These are phyloP conservation scores for Melieria omissa DNA, from an alignment of 2,888 invertebrate genomes.

Conservation along the genomic window DNA sequence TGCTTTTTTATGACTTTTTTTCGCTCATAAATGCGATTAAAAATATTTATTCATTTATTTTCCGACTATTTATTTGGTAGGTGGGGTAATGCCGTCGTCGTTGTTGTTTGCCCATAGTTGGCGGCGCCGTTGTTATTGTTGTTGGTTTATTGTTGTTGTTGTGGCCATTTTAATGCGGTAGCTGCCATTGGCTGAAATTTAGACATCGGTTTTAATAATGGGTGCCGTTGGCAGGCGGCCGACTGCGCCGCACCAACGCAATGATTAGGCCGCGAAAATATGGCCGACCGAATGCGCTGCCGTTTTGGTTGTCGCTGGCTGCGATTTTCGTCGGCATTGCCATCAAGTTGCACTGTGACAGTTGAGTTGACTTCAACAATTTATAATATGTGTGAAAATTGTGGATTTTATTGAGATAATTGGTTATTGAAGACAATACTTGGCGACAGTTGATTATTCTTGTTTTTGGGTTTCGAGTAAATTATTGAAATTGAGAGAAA, in stretches of 20 bases:
- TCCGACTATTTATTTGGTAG: slow-evolving; percentile 25
- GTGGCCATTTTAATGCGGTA: slow-evolving; percentile 42
- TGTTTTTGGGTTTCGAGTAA: too few relatives aligned
- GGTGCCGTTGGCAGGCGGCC: not conserved
- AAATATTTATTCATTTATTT: slow-evolving; percentile 37
- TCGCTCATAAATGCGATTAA: slow-evolving; percentile 39
- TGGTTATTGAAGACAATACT: too few relatives aligned
- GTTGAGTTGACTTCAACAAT: too few relatives aligned
- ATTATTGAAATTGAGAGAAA: too few relatives aligned
- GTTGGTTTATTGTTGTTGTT: slow-evolving; percentile 59
- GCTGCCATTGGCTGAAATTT: slow-evolving; percentile 40
- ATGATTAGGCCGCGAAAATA: not conserved
- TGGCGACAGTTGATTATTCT: too few relatives aligned
- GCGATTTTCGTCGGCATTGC: too few relatives aligned
- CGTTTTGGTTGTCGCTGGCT: too few relatives aligned
- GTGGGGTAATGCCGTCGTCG: slow-evolving; percentile 34
- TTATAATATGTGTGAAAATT: too few relatives aligned
- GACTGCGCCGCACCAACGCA: not conserved
- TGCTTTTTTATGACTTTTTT: slow-evolving; percentile 21
- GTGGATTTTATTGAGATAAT: too few relatives aligned
- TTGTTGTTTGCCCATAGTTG: slow-evolving; percentile 40
- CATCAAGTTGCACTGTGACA: too few relatives aligned
- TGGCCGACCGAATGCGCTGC: too few relatives aligned
- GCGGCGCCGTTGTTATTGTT: slow-evolving; percentile 56
- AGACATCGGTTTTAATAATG: slow-evolving; percentile 10